These are phyloP conservation scores for Phenganax subtilis DNA, from an alignment of 92 coral and sea anemone species.

Conservation along the genomic window DNA sequence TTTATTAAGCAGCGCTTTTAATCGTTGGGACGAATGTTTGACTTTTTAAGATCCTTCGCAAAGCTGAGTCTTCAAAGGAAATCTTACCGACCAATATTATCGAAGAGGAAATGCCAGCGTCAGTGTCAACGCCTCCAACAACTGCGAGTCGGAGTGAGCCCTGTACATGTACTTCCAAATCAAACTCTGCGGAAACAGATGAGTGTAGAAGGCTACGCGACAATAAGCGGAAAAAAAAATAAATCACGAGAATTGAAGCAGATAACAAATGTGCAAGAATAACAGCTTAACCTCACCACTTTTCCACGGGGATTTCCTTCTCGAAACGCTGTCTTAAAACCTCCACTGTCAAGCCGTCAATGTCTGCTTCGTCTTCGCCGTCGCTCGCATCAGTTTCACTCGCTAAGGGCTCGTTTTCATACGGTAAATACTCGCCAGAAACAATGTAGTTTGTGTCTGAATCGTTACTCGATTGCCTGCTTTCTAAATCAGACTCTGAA, in stretches of 20 bases:
- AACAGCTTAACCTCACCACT: slow-evolving; percentile 20
- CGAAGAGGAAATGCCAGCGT: too few species aligned
- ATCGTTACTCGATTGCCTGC: slow-evolving; percentile 10
- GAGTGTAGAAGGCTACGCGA: too few species aligned
- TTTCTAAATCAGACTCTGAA: neutral
- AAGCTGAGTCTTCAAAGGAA: too few species aligned
- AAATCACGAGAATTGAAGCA: neutral
- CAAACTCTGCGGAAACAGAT: too few species aligned
- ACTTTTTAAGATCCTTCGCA: too few species aligned
- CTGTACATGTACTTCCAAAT: too few species aligned
- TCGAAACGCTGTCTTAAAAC: slow-evolving; percentile 18
- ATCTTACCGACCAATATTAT: too few species aligned
- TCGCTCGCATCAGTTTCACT: slow-evolving; percentile 12
- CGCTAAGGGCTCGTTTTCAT: slow-evolving; percentile 45
- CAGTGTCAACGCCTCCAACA: too few species aligned
- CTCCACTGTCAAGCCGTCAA: slow-evolving; percentile 39
- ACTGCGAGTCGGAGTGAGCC: too few species aligned
- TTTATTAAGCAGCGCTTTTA: too few species aligned
- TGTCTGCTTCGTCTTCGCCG: slow-evolving; percentile 34
- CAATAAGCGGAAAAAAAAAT: too few species aligned
- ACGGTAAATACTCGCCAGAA: slow-evolving; percentile 28
- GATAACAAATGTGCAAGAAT: neutral
- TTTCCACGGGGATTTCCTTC: slow-evolving; percentile 16
- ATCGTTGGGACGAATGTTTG: too few species aligned
- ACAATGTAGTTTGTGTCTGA: slow-evolving; percentile 29